Evolutionary conservation across 2,113 vertebrate species (phyloP).

Genomic region (Catharus fuscescens): DNA sequence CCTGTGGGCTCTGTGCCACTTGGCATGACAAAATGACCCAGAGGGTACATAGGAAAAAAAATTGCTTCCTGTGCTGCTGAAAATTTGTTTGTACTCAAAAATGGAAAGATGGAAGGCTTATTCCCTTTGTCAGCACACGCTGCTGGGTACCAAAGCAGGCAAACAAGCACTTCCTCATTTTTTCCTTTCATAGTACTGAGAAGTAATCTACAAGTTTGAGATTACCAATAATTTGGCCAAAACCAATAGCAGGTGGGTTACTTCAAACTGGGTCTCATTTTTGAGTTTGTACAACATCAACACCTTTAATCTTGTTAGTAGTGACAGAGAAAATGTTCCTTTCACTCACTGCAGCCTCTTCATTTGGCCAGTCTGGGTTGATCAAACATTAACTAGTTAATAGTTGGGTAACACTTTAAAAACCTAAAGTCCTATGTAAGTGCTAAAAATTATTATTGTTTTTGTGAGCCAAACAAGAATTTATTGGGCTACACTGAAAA

Average conservation of each 20-base stretch:
- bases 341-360: constrained; percentile 34
- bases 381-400: constrained; percentile 39
- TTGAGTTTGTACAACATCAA: constrained; percentile 66
- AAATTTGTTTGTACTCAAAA: not conserved
- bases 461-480: constrained; percentile 34
- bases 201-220: constrained; percentile 45
- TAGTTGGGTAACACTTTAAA: constrained; percentile 16
- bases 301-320: constrained; percentile 56
- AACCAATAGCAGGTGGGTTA: constrained; percentile 59
- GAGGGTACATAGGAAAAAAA: not conserved
- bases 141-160: not conserved
- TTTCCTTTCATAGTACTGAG: not conserved
- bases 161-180: not conserved
- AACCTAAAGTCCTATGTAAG: not conserved
- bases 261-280: constrained; percentile 62
- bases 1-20: not conserved
- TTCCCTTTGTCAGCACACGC: not conserved
- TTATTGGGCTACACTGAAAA: constrained; percentile 29
- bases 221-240: constrained; percentile 40
- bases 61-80: not conserved
- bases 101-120: not conserved
- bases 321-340: not conserved
- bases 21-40: not conserved
- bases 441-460: constrained; percentile 30
- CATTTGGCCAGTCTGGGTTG: not conserved